A percentile compares a stretch with the other conserved stretches of the same genome.
phyloP scores from a whole-genome alignment of 2,113 vertebrate genomes.

The Tamias sibiricus region DNA sequence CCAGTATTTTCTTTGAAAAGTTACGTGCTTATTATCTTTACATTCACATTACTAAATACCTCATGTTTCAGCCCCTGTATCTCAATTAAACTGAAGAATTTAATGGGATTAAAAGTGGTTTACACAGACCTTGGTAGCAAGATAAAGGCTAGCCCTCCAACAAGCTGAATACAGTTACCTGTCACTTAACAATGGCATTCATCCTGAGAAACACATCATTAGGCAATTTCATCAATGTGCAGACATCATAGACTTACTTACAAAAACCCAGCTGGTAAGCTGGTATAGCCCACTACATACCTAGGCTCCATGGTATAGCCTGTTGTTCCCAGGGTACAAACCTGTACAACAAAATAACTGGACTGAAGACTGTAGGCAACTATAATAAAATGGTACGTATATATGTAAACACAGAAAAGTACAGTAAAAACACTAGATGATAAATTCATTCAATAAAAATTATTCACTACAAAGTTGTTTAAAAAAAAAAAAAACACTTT shows the following conservation, averaged over 20 bases:
- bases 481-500: not conserved
- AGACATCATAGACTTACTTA: not conserved
- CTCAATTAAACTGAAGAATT: slow-evolving; percentile 57
- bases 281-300: not conserved
- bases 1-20: slow-evolving; percentile 52
- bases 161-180: not conserved
- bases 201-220: not conserved
- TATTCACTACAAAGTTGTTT: not conserved
- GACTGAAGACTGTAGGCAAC: too few species aligned
- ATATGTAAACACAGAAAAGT: not conserved
- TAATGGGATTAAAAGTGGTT: slow-evolving; percentile 6
- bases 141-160: slow-evolving; percentile 16
- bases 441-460: not conserved
- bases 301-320: not conserved
- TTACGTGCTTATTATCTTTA: slow-evolving; percentile 60
- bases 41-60: slow-evolving; percentile 45
- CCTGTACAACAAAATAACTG: not conserved
- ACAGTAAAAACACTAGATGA: not conserved
- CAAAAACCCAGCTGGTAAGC: not conserved
- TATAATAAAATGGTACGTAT: not conserved
- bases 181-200: not conserved
- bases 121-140: slow-evolving; percentile 37
- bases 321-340: not conserved
- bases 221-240: not conserved
- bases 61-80: slow-evolving; percentile 20